These are phyloP conservation scores for Heterohyrax brucei DNA, from an alignment of 2,797 vertebrate species.

Conservation along the genomic window DNA sequence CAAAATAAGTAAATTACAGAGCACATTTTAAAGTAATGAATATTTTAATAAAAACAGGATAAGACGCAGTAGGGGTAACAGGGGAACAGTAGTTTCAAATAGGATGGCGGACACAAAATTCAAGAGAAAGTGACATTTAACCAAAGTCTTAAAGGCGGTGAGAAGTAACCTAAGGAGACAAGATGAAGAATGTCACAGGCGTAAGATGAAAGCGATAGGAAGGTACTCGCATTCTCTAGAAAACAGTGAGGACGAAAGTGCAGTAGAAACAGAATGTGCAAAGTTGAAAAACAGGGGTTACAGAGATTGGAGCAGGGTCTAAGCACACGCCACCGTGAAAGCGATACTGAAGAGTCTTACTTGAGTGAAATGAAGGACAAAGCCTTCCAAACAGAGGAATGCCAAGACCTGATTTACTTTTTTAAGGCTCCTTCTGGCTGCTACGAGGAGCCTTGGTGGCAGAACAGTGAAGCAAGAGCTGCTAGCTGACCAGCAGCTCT, in stretches of 20 bases:
- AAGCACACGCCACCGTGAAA: not conserved
- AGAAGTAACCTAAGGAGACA: not conserved
- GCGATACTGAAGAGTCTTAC: slow-evolving; percentile 1
- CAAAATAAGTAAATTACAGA: slow-evolving; percentile 26
- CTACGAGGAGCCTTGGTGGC: not conserved
- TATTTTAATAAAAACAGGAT: slow-evolving; percentile 2
- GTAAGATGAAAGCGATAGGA: not conserved
- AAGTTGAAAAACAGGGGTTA: not conserved
- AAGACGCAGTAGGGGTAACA: not conserved
- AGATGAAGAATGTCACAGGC: not conserved
- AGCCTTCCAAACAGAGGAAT: slow-evolving; percentile 6
- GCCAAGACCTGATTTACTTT: not conserved
- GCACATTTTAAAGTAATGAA: not conserved
- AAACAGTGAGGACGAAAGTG: not conserved
- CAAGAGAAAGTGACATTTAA: slow-evolving; percentile 39
- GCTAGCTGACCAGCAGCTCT: too few relatives aligned
- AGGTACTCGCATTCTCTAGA: not conserved
- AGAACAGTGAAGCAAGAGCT: too few relatives aligned
- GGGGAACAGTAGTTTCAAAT: not conserved
- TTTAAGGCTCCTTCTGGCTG: not conserved
- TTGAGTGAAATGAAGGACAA: not conserved
- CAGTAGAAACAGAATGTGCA: not conserved
- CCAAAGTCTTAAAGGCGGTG: slow-evolving; percentile 1
- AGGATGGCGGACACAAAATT: not conserved
- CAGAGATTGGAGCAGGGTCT: not conserved